Conservation (phyloP, 2,797 vertebrate species). For the Gallinago nigripennis region DNA sequence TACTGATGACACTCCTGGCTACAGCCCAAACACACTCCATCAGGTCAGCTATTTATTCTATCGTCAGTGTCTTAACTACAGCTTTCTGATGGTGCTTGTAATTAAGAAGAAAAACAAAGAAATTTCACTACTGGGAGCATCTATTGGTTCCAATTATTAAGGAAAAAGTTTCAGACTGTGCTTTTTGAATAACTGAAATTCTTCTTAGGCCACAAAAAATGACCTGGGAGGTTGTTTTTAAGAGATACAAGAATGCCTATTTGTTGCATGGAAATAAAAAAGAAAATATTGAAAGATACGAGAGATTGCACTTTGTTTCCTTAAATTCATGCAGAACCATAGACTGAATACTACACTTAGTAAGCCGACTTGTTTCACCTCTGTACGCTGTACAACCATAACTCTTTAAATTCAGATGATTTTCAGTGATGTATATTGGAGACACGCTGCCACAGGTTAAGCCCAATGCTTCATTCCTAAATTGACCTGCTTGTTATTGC, state of each 20-base stretch:
- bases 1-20: conserved; percentile 22
- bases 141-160: neutral
- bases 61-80: neutral
- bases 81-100: conserved; percentile 27
- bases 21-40: neutral
- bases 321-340: neutral
- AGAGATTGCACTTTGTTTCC: neutral
- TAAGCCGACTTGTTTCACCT: neutral
- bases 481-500: neutral
- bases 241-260: neutral
- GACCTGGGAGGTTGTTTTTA: neutral
- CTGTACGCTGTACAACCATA: neutral
- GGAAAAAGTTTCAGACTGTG: neutral
- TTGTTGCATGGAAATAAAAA: neutral
- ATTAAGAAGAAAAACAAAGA: neutral
- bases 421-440: neutral
- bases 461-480: fast-evolving
- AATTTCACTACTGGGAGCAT: neutral
- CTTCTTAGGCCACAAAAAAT: neutral
- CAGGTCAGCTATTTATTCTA: conserved; percentile 41
- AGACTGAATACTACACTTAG: neutral
- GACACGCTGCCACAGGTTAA: neutral
- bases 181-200: neutral
- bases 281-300: neutral
- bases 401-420: neutral